Percentiles rank a stretch among this genome's conserved stretches.
Conservation (phyloP, 2,797 vertebrate genomes). For the Myripristis jacobus region DNA sequence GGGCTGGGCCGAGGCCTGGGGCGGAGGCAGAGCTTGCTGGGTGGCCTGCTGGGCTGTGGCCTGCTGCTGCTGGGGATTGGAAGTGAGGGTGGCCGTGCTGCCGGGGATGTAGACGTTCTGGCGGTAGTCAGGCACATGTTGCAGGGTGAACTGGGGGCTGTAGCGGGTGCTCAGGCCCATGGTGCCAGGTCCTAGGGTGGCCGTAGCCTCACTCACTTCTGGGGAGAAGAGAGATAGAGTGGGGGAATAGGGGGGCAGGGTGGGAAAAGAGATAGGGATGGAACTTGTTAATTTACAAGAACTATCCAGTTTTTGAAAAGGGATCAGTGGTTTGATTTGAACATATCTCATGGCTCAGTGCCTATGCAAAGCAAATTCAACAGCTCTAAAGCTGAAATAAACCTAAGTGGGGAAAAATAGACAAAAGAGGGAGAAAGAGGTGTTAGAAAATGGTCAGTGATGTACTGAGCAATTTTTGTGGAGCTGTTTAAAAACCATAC, state of each 20-base stretch:
- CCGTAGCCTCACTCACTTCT: slow-evolving; percentile 93
- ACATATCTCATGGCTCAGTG: not conserved
- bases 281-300: slow-evolving; percentile 77
- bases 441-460: slow-evolving; percentile 14
- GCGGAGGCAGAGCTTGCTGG: slow-evolving; percentile 83
- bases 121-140: slow-evolving; percentile 97
- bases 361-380: too few species aligned
- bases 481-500: slow-evolving; percentile 9
- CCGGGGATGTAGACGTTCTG: slow-evolving; percentile 99
- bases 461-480: slow-evolving; percentile 15
- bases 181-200: slow-evolving; percentile 91
- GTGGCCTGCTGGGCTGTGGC: slow-evolving; percentile 87
- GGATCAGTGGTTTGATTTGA: not conserved
- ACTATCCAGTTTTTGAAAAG: slow-evolving; percentile 44
- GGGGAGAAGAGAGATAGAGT: slow-evolving; percentile 64
- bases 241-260: slow-evolving; percentile 46
- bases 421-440: not conserved
- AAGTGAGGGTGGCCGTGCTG: slow-evolving; percentile 94
- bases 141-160: slow-evolving; percentile 96
- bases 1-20: slow-evolving; percentile 75
- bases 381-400: not conserved
- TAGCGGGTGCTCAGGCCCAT: slow-evolving; percentile 97
- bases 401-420: not conserved
- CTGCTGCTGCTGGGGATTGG: slow-evolving; percentile 88
- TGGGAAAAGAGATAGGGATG: slow-evolving; percentile 51